Evolutionary conservation across 1,140 invertebrate genomes (phyloP).

Genomic region (Neotoxoptera formosana): DNA sequence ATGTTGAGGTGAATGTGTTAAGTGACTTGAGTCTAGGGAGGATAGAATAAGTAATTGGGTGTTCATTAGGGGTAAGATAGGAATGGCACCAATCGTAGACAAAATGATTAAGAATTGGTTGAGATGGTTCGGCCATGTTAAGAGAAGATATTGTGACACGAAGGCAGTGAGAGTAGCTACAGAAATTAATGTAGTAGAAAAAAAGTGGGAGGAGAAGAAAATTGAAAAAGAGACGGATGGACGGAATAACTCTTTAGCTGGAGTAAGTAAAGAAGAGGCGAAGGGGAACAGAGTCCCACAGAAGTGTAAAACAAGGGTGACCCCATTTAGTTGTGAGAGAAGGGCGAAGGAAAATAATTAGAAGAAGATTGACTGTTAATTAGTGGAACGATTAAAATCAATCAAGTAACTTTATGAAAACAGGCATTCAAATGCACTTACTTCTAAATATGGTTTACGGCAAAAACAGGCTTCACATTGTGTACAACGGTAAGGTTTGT

Average conservation of each 20-base stretch:
- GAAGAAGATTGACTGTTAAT: background rate
- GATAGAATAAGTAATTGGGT: background rate
- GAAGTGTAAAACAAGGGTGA: background rate
- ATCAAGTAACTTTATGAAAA: background rate
- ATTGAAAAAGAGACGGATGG: background rate
- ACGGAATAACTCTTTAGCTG: background rate
- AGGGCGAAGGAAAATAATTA: background rate
- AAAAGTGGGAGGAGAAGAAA: background rate
- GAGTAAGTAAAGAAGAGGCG: background rate
- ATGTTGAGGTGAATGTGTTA: background rate
- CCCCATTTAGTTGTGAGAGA: background rate
- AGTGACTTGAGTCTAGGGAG: background rate
- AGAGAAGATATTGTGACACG: background rate
- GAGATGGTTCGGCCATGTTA: background rate
- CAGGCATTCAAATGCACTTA: conserved; percentile 61
- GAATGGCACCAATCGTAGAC: background rate
- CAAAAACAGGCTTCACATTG: conserved; percentile 76
- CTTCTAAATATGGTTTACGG: conserved; percentile 76
- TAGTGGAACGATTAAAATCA: too few relatives aligned
- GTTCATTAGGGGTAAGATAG: background rate
- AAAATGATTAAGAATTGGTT: background rate
- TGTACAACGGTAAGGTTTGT: conserved; percentile 81
- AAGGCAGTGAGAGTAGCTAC: background rate
- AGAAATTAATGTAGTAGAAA: background rate
- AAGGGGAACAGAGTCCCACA: background rate